phyloP scores from a whole-genome alignment of 2,113 vertebrate genomes.

The Scytalopus superciliaris region DNA sequence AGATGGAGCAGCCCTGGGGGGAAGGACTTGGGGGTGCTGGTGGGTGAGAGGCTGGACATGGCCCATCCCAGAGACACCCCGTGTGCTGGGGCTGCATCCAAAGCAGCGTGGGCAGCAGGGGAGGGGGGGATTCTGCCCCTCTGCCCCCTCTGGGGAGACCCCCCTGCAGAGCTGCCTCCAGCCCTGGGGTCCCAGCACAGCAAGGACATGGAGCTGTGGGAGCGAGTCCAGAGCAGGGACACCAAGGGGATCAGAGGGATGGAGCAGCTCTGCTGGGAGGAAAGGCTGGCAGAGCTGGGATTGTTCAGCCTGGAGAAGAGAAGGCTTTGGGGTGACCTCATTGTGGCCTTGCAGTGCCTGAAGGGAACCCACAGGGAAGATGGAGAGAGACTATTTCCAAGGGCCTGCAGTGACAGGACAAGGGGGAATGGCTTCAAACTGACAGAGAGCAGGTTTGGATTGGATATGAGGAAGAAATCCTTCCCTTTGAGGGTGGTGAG shows the following conservation, averaged over 20 bases:
- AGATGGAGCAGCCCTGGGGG: not conserved
- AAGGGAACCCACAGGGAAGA: not conserved
- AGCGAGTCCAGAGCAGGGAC: no score
- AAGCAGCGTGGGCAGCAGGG: no score
- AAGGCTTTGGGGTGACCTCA: not conserved
- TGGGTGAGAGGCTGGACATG: not conserved
- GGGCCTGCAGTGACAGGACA: not conserved
- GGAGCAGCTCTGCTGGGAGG: not conserved
- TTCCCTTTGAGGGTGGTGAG: not conserved
- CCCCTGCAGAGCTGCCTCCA: no score
- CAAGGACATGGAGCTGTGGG: no score
- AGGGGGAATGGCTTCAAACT: not conserved
- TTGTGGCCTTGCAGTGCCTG: not conserved
- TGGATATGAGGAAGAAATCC: not conserved
- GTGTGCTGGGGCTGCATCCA: not conserved
- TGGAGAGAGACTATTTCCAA: not conserved
- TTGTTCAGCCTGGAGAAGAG: not conserved
- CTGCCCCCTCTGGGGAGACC: no score
- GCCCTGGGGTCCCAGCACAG: no score
- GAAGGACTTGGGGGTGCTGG: not conserved
- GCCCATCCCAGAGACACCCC: not conserved
- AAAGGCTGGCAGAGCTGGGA: not conserved
- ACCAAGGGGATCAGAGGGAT: no score
- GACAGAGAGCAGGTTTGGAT: not conserved
- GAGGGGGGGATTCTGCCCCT: no score